These are phyloP conservation scores for Gymnosoma rotundatum DNA, from an alignment of 2,888 invertebrate genomes.

Conservation along the genomic window DNA sequence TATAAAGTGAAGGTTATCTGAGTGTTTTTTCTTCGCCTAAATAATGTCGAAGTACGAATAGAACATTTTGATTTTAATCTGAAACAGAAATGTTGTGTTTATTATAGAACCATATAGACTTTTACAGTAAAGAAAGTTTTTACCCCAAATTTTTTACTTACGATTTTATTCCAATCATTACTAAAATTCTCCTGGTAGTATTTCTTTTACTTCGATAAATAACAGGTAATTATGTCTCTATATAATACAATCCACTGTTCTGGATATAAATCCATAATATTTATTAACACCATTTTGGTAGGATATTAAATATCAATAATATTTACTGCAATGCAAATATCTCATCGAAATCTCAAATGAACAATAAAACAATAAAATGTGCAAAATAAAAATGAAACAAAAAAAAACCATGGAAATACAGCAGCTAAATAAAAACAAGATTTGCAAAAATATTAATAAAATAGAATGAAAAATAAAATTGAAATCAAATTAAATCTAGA, in stretches of 20 bases:
- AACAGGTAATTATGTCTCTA: too few species aligned
- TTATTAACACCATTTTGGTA: conserved; percentile 65
- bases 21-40: too few species aligned
- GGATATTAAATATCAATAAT: conserved; percentile 68
- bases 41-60: too few species aligned
- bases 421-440: conserved; percentile 45
- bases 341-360: conserved; percentile 66
- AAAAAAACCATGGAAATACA: background rate
- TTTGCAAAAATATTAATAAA: conserved; percentile 45
- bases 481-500: conserved; percentile 53
- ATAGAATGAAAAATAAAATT: conserved; percentile 25
- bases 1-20: too few species aligned
- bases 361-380: conserved; percentile 62
- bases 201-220: too few species aligned
- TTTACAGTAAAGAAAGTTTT: too few species aligned
- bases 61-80: too few species aligned
- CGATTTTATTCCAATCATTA: too few species aligned
- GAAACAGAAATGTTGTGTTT: too few species aligned
- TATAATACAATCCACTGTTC: conserved; percentile 41
- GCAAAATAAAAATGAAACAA: conserved; percentile 37
- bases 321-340: conserved; percentile 62
- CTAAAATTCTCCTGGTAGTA: too few species aligned
- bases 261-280: conserved; percentile 30
- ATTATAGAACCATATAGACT: too few species aligned
- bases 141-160: too few species aligned